These are phyloP conservation scores for Intellagama lesueurii DNA, from an alignment of 2,797 vertebrate genomes.

Conservation along the genomic window DNA sequence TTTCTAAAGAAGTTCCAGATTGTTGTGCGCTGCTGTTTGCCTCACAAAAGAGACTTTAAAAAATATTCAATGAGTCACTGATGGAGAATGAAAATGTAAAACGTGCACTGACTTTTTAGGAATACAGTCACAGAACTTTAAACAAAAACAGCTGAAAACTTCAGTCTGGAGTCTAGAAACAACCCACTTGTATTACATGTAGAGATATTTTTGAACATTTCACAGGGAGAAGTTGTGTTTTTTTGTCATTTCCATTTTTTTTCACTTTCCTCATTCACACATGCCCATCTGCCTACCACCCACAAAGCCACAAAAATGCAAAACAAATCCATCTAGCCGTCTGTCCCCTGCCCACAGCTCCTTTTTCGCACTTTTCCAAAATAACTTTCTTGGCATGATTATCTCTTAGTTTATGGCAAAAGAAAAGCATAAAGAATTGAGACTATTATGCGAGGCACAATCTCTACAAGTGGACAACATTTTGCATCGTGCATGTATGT, in stretches of 20 bases:
- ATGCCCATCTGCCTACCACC: slow-evolving; percentile 17
- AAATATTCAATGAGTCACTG: neutral
- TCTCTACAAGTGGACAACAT: neutral
- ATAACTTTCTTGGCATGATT: slow-evolving; percentile 16
- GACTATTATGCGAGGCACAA: neutral
- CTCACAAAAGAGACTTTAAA: neutral
- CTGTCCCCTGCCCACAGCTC: slow-evolving; percentile 23
- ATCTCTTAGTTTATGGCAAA: slow-evolving; percentile 8
- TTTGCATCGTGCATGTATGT: neutral
- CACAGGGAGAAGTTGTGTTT: slow-evolving; percentile 46
- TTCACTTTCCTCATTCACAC: slow-evolving; percentile 12
- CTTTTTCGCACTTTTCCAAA: slow-evolving; percentile 15
- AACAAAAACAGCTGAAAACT: slow-evolving; percentile 26
- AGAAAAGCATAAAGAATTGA: neutral
- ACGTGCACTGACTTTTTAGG: slow-evolving; percentile 2
- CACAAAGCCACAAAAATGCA: slow-evolving; percentile 34
- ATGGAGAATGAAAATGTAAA: slow-evolving; percentile 44
- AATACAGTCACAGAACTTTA: slow-evolving; percentile 26
- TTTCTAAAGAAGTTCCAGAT: slow-evolving; percentile 39
- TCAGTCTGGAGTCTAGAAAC: slow-evolving; percentile 27
- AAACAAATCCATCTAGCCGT: slow-evolving; percentile 6
- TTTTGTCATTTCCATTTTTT: slow-evolving; percentile 31
- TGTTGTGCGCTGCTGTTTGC: slow-evolving; percentile 5
- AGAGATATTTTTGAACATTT: slow-evolving; percentile 40
- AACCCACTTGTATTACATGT: slow-evolving; percentile 46